Conservation (phyloP, 2,113 vertebrate species). For the Hipposideros armiger region DNA sequence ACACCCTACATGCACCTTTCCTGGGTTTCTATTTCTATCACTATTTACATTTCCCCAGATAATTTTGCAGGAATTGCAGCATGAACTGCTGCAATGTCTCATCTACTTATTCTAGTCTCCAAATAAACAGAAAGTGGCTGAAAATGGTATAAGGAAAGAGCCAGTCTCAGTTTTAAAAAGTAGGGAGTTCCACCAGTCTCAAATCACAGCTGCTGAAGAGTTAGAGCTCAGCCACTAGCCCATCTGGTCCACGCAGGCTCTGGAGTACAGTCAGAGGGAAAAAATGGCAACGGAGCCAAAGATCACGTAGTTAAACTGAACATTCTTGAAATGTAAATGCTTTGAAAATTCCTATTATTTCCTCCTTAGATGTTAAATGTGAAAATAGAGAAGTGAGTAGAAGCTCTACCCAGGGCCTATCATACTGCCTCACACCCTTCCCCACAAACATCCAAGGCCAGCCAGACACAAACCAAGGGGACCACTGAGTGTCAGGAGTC, state of each 20-base stretch:
- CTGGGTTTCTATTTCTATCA: background rate
- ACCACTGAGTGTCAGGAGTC: background rate
- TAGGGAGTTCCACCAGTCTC: background rate
- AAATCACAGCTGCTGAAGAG: background rate
- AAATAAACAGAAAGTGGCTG: background rate
- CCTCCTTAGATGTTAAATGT: background rate
- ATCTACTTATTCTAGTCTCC: background rate
- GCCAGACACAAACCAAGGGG: background rate
- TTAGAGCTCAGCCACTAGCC: background rate
- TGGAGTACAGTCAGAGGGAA: background rate
- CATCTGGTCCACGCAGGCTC: background rate
- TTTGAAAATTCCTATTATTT: background rate
- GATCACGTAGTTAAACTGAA: background rate
- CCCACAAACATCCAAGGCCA: background rate
- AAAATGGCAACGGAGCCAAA: background rate
- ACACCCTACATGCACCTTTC: background rate
- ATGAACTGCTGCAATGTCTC: background rate
- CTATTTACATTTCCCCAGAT: background rate
- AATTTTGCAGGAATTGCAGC: background rate
- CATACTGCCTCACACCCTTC: background rate
- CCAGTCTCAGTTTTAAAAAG: background rate
- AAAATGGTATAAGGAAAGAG: background rate
- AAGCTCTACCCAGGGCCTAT: background rate
- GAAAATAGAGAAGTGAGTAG: background rate
- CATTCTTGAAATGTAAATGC: background rate